These are phyloP conservation scores for Lepas anatifera DNA, from an alignment of 2,888 invertebrate species.

Conservation along the genomic window DNA sequence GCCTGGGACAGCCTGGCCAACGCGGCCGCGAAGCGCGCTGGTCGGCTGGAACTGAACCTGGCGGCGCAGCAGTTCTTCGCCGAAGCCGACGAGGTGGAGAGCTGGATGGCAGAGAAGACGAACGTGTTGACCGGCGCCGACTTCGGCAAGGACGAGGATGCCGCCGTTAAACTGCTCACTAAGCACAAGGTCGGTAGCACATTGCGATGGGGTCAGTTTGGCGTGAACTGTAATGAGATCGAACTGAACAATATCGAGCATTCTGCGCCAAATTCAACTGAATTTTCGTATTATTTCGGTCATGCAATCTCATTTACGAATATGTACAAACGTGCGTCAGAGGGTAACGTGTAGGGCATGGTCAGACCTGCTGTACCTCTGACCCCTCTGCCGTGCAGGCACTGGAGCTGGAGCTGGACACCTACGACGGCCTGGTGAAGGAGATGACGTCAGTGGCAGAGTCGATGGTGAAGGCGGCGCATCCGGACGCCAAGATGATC, in stretches of 20 bases:
- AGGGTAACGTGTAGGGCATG: too few species aligned
- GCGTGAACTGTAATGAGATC: too few species aligned
- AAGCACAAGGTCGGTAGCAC: constrained; percentile 67
- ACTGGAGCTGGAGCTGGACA: constrained; percentile 76
- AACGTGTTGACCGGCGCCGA: constrained; percentile 69
- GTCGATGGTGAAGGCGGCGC: constrained; percentile 62
- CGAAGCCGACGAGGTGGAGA: constrained; percentile 82
- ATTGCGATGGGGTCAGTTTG: constrained; percentile 10
- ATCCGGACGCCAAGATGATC: constrained; percentile 72
- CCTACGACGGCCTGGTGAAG: constrained; percentile 77
- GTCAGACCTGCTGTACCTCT: too few species aligned
- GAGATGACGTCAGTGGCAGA: constrained; percentile 84
- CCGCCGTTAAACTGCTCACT: constrained; percentile 82
- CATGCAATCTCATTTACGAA: too few species aligned
- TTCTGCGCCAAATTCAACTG: too few species aligned
- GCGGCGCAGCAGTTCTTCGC: constrained; percentile 85
- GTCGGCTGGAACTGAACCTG: constrained; percentile 68
- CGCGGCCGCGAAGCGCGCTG: constrained; percentile 56
- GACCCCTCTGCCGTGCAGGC: too few species aligned
- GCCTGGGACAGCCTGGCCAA: constrained; percentile 62
- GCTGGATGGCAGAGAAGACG: constrained; percentile 80
- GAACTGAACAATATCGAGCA: too few species aligned
- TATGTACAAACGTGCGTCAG: too few species aligned
- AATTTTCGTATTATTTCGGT: too few species aligned
- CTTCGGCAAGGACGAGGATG: constrained; percentile 76